Conservation (phyloP, 2,888 invertebrate genomes). For the Troglohyphantes excavatus region DNA sequence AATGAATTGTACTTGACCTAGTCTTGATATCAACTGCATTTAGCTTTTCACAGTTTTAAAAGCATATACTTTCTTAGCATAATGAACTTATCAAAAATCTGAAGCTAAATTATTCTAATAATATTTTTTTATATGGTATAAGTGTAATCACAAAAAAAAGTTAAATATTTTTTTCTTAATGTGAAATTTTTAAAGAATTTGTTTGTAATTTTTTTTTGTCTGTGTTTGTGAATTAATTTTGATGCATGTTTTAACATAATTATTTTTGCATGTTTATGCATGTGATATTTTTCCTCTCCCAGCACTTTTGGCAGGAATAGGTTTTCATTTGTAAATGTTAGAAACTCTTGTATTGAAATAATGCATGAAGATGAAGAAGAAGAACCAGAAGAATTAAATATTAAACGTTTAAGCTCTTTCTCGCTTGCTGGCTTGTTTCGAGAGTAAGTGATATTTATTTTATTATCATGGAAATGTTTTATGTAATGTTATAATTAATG, state of each 20-base stretch:
- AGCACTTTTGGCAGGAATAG: slow-evolving; percentile 60
- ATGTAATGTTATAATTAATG: no score
- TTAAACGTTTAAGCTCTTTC: slow-evolving; percentile 64
- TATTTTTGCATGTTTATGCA: slow-evolving; percentile 43
- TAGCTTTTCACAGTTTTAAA: no score
- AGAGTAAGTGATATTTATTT: no score
- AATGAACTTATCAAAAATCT: no score
- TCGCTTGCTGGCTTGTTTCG: slow-evolving; percentile 75
- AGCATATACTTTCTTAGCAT: no score
- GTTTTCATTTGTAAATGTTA: slow-evolving; percentile 61
- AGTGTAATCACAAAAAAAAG: no score
- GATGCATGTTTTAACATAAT: not conserved
- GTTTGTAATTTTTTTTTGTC: no score
- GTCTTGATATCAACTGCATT: not conserved
- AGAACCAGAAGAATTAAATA: slow-evolving; percentile 72
- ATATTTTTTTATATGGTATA: not conserved
- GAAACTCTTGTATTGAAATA: slow-evolving; percentile 73
- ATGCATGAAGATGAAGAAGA: slow-evolving; percentile 78
- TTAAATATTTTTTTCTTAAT: no score
- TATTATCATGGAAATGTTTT: no score
- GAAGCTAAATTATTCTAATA: not conserved
- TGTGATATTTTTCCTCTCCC: slow-evolving; percentile 23
- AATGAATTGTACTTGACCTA: no score
- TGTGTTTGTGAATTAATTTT: not conserved
- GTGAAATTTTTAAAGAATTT: not conserved